Conservation (phyloP, 2,113 vertebrate species). For the Myotis davidii region DNA sequence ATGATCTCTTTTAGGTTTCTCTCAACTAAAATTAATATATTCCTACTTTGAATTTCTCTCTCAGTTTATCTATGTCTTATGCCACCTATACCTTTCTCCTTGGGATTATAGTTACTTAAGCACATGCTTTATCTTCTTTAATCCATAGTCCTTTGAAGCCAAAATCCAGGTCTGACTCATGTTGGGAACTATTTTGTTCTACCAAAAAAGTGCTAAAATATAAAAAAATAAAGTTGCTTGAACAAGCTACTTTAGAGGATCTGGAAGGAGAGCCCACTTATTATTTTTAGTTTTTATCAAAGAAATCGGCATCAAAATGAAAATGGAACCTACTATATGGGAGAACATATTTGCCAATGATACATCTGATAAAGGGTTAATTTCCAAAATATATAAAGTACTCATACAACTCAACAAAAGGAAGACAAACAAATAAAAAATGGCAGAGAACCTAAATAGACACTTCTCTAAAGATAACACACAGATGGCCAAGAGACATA, state of each 20-base stretch:
- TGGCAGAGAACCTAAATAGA: too few species aligned
- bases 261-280: neutral
- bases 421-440: too few species aligned
- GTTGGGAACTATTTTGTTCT: neutral
- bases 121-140: slow-evolving; percentile 6
- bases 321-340: too few species aligned
- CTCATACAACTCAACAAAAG: too few species aligned
- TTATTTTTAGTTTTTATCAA: slow-evolving; percentile 1
- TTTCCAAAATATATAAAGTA: too few species aligned
- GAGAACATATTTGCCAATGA: too few species aligned
- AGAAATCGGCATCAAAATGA: neutral
- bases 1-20: neutral
- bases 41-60: neutral
- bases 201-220: neutral
- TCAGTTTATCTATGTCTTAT: slow-evolving; percentile 1
- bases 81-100: neutral
- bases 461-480: too few species aligned
- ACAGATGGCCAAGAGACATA: too few species aligned
- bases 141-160: neutral
- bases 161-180: neutral
- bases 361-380: too few species aligned
- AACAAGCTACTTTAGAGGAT: neutral
- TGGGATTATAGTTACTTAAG: neutral
- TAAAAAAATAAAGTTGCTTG: neutral
- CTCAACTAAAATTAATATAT: slow-evolving; percentile 5